Evolutionary conservation across 2,888 invertebrate species (phyloP).

Genomic region (Diarsia mendica): DNA sequence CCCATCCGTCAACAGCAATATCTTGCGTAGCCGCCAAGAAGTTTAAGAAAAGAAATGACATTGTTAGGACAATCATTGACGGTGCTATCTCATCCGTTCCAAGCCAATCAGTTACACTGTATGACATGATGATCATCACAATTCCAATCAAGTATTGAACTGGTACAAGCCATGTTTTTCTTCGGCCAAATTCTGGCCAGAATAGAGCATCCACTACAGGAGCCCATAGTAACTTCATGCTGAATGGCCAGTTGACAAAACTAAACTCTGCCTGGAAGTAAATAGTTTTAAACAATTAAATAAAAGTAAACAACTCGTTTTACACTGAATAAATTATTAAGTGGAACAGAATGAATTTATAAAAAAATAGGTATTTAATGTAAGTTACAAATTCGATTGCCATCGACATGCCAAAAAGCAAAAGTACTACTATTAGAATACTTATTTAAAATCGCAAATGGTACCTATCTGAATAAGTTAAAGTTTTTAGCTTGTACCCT

Average conservation of each 20-base stretch:
- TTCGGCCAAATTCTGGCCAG: conserved; percentile 95
- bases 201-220: conserved; percentile 99
- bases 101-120: conserved; percentile 93
- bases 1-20: conserved; percentile 99
- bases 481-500: too few relatives aligned
- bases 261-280: conserved; percentile 95
- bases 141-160: conserved; percentile 97
- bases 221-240: conserved; percentile 98
- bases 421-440: too few relatives aligned
- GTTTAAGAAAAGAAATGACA: conserved; percentile 97
- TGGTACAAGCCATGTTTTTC: conserved; percentile 99
- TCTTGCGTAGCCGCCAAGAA: conserved; percentile 99
- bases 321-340: background rate
- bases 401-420: too few relatives aligned
- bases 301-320: background rate
- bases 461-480: too few relatives aligned
- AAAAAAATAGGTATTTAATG: background rate
- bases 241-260: conserved; percentile 98
- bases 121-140: conserved; percentile 97
- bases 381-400: background rate
- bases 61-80: conserved; percentile 94
- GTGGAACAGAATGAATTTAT: too few relatives aligned
- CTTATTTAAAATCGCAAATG: too few relatives aligned
- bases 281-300: conserved; percentile 30
- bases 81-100: conserved; percentile 92